Evolutionary conservation across 2,113 vertebrate genomes (phyloP).

Genomic region (Philantomba maxwellii): DNA sequence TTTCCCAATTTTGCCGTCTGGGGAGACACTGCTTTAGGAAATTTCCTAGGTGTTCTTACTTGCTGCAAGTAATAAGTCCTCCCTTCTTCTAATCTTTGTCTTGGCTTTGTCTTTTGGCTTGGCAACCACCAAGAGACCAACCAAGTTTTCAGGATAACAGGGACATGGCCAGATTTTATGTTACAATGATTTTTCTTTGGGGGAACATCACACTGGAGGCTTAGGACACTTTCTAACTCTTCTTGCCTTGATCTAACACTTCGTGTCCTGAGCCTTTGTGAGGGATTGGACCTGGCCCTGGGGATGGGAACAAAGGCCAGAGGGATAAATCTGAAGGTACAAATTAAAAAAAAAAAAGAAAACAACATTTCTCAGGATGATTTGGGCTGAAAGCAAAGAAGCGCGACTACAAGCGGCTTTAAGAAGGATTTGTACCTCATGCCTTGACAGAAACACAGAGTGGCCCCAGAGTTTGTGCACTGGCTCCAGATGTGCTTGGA

Average conservation of each 20-base stretch:
- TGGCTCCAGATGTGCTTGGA: neutral
- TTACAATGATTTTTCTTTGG: neutral
- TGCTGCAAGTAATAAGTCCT: neutral
- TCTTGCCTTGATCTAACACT: neutral
- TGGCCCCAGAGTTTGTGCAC: neutral
- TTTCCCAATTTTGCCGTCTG: neutral
- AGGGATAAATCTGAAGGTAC: neutral
- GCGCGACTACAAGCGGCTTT: neutral
- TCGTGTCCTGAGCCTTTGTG: neutral
- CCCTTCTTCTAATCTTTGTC: neutral
- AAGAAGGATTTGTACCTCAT: neutral
- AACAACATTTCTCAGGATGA: neutral
- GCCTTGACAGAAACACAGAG: neutral
- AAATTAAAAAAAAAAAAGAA: neutral
- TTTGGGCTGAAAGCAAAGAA: neutral
- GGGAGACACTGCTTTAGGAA: neutral
- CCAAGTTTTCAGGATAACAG: neutral
- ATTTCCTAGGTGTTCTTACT: neutral
- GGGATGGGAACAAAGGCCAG: neutral
- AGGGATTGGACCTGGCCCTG: neutral
- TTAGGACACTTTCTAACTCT: neutral
- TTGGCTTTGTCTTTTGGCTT: neutral
- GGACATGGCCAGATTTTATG: neutral
- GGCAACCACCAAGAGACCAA: neutral
- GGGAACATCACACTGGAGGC: too few relatives aligned